Evolutionary conservation across 2,113 vertebrate genomes (phyloP), one percentile per base, ranked within the genome.

Genomic region (Alouatta palliata): DNA sequence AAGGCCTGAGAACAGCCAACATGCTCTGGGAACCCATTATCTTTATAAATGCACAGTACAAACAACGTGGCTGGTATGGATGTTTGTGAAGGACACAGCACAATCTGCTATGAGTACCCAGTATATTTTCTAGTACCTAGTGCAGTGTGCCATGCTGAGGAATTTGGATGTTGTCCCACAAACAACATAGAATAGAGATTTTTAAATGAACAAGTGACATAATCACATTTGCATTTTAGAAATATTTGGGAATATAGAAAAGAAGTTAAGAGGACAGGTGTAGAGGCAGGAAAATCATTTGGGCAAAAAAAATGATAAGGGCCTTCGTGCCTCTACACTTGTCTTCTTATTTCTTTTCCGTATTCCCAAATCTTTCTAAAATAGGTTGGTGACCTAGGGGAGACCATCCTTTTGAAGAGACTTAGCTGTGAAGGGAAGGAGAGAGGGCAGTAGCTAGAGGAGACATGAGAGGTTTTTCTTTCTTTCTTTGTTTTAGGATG

Each of bases 401-500:
- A 79, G 25, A 35, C 17, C 61, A 37, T 83, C 8, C 37, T 87
- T n/a, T 66, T 66, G 68, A 87, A 93, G 80, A 8, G 13, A 19
- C 45, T 68, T 54, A 54, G 30, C 61, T 70, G 13, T n/a, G 61
- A 79, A 84, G 49, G 52, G 11, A 25, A 81, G 20, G 8, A 64
- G 61, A 80, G 4, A 45, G 8, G 3, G 5, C 8, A 32, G 10
- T 70, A 58, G 6, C 49, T 76, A 13, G 37, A 91, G 52, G 27
- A 71, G 58, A 64, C 23, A 7, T 27, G 20, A 10, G 14, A 84
- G 58, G 16, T 2, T 19, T 66, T 43, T 45, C 35, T 21, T 61
- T 43, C 14, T 73, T 89, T 83, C 14, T 91, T 93, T 89, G 27
- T 71, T 89, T 80, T 95, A 87, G 82, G 76, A 75, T 90, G 30